Evolutionary conservation across 2,888 invertebrate species (phyloP).

Genomic region (Stenotaenia linearis): DNA sequence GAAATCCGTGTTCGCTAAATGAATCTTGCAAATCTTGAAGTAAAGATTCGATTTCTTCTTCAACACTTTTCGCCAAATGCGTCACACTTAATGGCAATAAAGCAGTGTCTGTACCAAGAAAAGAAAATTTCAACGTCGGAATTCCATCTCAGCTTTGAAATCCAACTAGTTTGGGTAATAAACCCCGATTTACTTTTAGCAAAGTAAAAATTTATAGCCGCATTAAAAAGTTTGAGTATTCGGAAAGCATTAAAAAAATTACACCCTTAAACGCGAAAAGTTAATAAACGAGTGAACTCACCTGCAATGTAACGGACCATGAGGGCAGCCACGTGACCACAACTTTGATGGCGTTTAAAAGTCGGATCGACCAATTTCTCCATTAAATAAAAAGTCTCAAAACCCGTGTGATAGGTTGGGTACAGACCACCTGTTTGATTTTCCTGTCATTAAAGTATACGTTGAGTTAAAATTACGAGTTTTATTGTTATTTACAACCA

Average conservation of each 20-base stretch:
- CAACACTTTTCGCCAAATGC: not conserved
- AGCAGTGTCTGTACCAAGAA: not conserved
- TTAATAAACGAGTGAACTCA: not conserved
- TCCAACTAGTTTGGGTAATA: not conserved
- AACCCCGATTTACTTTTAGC: not conserved
- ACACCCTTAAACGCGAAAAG: not conserved
- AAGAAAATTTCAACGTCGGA: not conserved
- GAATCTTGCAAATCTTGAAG: not conserved
- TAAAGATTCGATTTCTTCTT: not conserved
- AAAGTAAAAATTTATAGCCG: not conserved
- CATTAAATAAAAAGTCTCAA: conserved; percentile 46
- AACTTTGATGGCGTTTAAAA: conserved; percentile 42
- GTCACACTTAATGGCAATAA: conserved; percentile 5
- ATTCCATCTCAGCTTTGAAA: not conserved
- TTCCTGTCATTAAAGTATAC: not conserved
- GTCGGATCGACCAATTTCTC: conserved; percentile 45
- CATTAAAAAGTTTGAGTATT: not conserved
- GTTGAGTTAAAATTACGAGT: not conserved
- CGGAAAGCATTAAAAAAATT: not conserved
- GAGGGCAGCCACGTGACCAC: conserved; percentile 34
- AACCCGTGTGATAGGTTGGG: conserved; percentile 47
- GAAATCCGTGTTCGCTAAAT: not conserved
- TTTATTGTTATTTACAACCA: not conserved
- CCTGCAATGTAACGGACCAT: conserved; percentile 33
- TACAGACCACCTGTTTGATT: conserved; percentile 39